Base-by-base conservation (phyloP, 2,888 invertebrate genomes). In the Andrena bicolor region DNA sequence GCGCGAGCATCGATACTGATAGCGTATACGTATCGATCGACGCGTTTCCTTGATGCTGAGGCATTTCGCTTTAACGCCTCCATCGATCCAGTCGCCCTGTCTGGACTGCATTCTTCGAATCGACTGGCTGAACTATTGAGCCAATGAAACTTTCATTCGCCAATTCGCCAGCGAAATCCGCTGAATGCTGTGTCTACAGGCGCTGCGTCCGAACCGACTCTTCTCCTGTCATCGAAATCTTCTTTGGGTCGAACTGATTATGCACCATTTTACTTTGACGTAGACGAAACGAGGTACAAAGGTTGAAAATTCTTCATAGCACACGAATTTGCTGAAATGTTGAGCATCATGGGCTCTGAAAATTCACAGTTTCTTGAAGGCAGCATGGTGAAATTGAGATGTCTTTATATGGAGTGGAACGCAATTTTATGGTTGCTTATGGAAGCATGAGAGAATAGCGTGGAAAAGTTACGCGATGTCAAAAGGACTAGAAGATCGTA, bases 81-180 rank as follows among this genome's bases (percentile, higher is more conserved):
- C 13, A 65, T 72, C 75, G 69, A 69, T 65, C 73, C 41, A 41
- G 41, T 16, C 41, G 16, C 41, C 41, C 16, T 41, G 65, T 69
- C 76, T 79, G 61, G 73, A 76, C 64, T 79, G 73, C 49, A 68
- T 70, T 76, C 65, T 70, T 49, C 28, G 68, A 41, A 20, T 71
- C 61, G 58, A 5, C 41, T 41, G 41, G 41, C 41, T 70, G 79
- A 74, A 69, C 83, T 80, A 70, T 80, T 64, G 77, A 66, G 16
- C 73, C 66, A 51, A 70, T 73, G 53, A 77, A 73, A 78, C 80
- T 83, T 83, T 80, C 86, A n/a, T 48, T 65, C n/a, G 35, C 28
- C 65, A 49, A 49, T 49, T 26, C 32, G n/a, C 58, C 41, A 69
- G 72, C 68, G 72, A 76, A 76, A 68, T 53, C 63, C 41, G 0